Evolutionary conservation across 1,140 invertebrate genomes (phyloP).

Genomic region (Rhopalosiphum maidis): DNA sequence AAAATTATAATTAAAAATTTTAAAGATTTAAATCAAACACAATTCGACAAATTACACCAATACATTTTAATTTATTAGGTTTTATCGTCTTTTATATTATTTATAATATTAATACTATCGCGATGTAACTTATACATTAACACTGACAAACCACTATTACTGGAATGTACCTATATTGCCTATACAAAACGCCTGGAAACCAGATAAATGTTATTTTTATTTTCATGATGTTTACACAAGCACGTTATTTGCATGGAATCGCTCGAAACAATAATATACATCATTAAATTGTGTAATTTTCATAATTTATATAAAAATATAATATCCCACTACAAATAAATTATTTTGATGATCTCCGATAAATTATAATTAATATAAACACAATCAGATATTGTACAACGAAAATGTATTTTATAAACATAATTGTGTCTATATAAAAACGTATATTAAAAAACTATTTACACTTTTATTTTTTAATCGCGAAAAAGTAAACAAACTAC

Average conservation of each 20-base stretch:
- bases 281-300: neutral
- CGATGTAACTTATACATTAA: neutral
- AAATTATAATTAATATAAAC: neutral
- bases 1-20: neutral
- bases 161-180: constrained; percentile 27
- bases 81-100: neutral
- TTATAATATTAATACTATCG: neutral
- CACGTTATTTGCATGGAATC: neutral
- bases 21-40: neutral
- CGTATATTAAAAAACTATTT: too few species aligned
- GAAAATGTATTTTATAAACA: neutral
- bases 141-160: neutral
- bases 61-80: neutral
- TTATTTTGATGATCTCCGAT: neutral
- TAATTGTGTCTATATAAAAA: neutral
- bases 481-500: too few species aligned
- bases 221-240: neutral
- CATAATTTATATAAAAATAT: neutral
- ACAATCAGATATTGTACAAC: neutral
- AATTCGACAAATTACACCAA: neutral
- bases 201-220: neutral
- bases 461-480: too few species aligned
- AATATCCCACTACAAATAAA: neutral
- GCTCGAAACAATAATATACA: neutral
- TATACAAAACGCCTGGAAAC: constrained; percentile 25